Evolutionary conservation across 1,140 invertebrate genomes (phyloP), one percentile per base, ranked within the genome.

Genomic region (Hylaeus volcanicus): DNA sequence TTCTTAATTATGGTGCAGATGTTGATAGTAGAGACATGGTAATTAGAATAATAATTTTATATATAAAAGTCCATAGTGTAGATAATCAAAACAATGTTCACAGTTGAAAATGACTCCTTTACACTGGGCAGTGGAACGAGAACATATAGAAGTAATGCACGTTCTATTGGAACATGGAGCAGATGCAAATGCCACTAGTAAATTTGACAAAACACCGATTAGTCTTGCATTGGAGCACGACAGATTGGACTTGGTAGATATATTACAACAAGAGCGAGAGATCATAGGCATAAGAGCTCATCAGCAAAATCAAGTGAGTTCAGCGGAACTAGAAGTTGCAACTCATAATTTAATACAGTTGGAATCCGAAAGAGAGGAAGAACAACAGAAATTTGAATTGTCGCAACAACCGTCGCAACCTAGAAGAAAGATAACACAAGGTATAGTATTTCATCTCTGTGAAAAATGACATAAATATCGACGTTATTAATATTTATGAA

Each of bases 91-190:
- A 26, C 55, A 45, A 65, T 66, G 2, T 71, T 90, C 88, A 12
- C 84, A 97, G 97, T 93, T 99, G 48, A 96, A 96, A 90, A 99
- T 98, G 98, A 98, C 98, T 43, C 97, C 98, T 48, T 94, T 99
- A 41, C 98, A 99, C 94, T 99, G 98, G 98, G 98, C 98, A 11
- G 97, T 97, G 66, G 97, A 98, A 93, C 95, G 96, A 85, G 95
- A 96, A n/a, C 96, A 98, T 91, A 88, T 94, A 51, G 94, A 95
- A 65, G 95, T 96, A 60, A 96, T 97, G 51, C 94, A 95, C 74
- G 87, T 96, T 64, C 93, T 99, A 65, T 89, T 99, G 3, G 94
- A 95, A 73, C 93, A 95, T 88, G 97, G 97, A 26, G 97, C 97
- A 1, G 94, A 97, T 91, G 92, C 95, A 5, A 93, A 94, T 79